Evolutionary conservation across 64 coral and sea anemone genomes (phyloP).

Genomic region (Anthopleura sola): DNA sequence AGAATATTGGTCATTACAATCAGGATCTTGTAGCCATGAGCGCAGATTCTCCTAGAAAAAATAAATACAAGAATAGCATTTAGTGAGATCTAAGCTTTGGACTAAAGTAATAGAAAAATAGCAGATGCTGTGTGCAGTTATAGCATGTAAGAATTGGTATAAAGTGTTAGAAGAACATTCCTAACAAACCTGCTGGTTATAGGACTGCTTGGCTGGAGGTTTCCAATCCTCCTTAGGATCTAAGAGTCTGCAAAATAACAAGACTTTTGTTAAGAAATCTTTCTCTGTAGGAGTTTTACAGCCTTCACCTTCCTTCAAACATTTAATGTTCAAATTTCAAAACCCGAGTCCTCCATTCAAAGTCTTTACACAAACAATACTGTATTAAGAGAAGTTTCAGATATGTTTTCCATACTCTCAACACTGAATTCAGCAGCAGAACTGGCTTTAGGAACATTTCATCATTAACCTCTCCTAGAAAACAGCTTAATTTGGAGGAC

Average conservation of each 20-base stretch:
- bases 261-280: too few species aligned
- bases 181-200: slow-evolving; percentile 60
- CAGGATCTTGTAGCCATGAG: slow-evolving; percentile 87
- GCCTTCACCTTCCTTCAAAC: too few species aligned
- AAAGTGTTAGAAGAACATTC: neutral
- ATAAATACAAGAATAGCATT: neutral
- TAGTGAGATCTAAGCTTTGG: neutral
- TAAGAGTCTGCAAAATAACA: slow-evolving; percentile 29
- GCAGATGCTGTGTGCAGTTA: too few species aligned
- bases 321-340: too few species aligned
- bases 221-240: slow-evolving; percentile 84
- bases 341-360: too few species aligned
- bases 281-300: too few species aligned
- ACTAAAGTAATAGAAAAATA: too few species aligned
- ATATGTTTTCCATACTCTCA: slow-evolving; percentile 60
- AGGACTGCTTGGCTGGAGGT: slow-evolving; percentile 63
- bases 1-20: slow-evolving; percentile 98
- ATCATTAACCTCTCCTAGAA: slow-evolving; percentile 25
- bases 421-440: slow-evolving; percentile 83
- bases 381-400: neutral
- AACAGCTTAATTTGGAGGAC: too few species aligned
- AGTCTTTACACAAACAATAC: too few species aligned
- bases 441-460: slow-evolving; percentile 73
- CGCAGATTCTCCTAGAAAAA: slow-evolving; percentile 66
- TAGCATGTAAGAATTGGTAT: too few species aligned